Percentiles rank a stretch among this genome's conserved stretches.
Conservation (phyloP, 2,113 vertebrate species). For the Ceyx melanurus region DNA sequence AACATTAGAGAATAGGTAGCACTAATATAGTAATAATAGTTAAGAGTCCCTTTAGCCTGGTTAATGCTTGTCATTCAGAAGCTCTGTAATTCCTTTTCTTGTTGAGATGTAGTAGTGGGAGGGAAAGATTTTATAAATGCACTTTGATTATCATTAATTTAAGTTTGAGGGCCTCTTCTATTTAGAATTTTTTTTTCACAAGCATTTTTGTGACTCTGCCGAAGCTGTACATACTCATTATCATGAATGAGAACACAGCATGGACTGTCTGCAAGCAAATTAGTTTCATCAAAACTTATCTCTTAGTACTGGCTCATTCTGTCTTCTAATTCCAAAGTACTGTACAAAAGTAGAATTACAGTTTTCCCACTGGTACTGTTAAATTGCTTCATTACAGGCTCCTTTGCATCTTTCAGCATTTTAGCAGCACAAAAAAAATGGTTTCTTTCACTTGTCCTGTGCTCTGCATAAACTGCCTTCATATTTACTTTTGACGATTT, state of each 20-base stretch:
- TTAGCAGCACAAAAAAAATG: neutral
- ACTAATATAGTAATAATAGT: too few relatives aligned
- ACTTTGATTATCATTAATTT: neutral
- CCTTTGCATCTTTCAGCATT: constrained; percentile 7
- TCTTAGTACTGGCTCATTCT: neutral
- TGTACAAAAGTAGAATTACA: constrained; percentile 36
- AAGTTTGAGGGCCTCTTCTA: neutral
- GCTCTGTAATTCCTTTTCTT: neutral
- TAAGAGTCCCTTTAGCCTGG: neutral
- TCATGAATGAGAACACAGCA: neutral
- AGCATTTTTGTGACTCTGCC: neutral
- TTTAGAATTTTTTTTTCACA: neutral
- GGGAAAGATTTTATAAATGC: neutral
- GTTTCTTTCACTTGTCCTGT: neutral
- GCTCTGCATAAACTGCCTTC: neutral
- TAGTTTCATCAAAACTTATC: neutral
- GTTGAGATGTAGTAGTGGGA: neutral
- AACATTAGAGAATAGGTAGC: neutral
- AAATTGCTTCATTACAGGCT: constrained; percentile 44
- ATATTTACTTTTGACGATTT: constrained; percentile 9
- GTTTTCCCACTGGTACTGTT: constrained; percentile 41
- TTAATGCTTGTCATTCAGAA: neutral
- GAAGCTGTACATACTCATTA: neutral
- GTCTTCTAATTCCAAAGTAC: constrained; percentile 18
- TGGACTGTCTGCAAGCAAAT: neutral